Conservation (phyloP, 1,140 invertebrate genomes). For the Aricia agestis region DNA sequence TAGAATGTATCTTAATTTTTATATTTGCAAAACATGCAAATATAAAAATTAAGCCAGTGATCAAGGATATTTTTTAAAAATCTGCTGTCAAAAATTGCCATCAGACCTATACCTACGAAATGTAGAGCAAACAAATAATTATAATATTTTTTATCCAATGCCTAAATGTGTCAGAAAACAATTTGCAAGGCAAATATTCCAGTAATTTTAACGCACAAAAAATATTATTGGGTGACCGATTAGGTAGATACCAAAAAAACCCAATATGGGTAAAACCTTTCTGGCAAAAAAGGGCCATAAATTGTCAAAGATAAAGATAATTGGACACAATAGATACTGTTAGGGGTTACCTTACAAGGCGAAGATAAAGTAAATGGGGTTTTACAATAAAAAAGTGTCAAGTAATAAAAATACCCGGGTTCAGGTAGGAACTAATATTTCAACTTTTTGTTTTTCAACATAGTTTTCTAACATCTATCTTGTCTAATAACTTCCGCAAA, state of each 20-base stretch:
- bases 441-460: neutral
- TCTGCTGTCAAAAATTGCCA: too few species aligned
- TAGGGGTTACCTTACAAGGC: neutral
- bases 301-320: slow-evolving; percentile 4
- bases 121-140: too few species aligned
- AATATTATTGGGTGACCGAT: neutral
- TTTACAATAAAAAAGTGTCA: slow-evolving; percentile 10
- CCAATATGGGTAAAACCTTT: neutral
- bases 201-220: neutral
- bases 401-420: neutral
- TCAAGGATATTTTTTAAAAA: too few species aligned
- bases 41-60: too few species aligned
- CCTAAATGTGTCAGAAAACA: too few species aligned
- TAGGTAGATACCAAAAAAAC: neutral
- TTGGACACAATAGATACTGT: neutral
- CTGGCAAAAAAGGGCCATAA: neutral
- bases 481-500: neutral
- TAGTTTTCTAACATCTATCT: neutral
- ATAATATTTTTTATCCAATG: too few species aligned
- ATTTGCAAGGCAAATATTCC: too few species aligned
- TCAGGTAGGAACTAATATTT: neutral
- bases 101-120: too few species aligned
- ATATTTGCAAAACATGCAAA: too few species aligned
- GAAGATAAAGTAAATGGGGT: neutral
- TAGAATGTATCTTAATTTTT: too few species aligned